Conservation (phyloP, 2,888 invertebrate species). For the Dioctria linearis region DNA sequence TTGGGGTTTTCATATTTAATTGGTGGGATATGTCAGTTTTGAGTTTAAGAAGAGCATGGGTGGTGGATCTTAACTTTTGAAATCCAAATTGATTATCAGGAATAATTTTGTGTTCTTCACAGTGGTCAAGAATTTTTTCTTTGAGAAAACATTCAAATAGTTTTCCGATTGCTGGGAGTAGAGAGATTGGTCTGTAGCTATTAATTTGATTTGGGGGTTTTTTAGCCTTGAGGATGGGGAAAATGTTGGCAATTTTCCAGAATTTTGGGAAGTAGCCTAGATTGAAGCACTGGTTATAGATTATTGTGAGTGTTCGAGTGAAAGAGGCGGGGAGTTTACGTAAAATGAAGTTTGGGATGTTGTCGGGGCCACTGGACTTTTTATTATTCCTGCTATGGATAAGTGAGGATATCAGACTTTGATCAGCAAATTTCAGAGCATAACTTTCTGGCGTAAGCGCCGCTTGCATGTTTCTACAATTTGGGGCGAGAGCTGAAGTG, state of each 20-base stretch:
- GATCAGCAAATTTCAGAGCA: background rate
- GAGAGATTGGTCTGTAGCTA: background rate
- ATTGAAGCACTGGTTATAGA: background rate
- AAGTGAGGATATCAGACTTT: background rate
- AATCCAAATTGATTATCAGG: background rate
- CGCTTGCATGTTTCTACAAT: background rate
- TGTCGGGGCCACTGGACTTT: conserved; percentile 4
- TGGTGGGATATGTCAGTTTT: background rate
- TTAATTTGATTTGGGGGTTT: background rate
- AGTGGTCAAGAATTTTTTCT: background rate
- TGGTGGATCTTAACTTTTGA: background rate
- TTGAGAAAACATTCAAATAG: background rate
- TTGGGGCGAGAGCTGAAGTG: background rate
- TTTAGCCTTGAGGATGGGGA: background rate
- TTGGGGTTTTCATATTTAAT: background rate
- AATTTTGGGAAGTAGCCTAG: background rate
- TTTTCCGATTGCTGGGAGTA: background rate
- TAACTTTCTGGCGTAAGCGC: background rate
- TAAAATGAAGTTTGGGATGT: background rate
- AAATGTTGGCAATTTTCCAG: background rate
- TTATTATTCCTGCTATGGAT: background rate
- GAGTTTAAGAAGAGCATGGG: background rate
- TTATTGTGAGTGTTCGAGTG: background rate
- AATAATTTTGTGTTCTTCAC: background rate
- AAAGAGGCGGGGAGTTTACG: background rate